Evolutionary conservation across 1,140 invertebrate genomes (phyloP).

Genomic region (Bombus polaris): DNA sequence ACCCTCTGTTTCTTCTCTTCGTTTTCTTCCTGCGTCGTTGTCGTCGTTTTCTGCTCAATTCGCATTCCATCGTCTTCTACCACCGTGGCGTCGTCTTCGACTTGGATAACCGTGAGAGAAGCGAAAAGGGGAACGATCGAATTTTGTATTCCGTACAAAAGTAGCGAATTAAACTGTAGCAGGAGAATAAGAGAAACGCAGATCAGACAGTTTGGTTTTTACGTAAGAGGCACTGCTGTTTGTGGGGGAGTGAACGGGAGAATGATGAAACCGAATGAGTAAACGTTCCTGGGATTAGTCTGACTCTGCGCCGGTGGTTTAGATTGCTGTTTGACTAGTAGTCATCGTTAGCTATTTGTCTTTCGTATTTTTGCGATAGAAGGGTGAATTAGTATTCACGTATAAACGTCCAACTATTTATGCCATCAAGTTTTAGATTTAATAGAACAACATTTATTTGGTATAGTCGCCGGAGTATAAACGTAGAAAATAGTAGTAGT

Average conservation of each 20-base stretch:
- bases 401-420: too few species aligned
- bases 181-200: not conserved
- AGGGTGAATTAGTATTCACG: not conserved
- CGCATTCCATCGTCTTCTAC: not conserved
- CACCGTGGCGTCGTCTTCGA: not conserved
- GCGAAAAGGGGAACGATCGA: not conserved
- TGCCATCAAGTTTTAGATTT: too few species aligned
- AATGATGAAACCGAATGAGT: constrained; percentile 30
- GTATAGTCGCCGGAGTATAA: too few species aligned
- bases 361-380: not conserved
- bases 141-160: not conserved
- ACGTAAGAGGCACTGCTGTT: constrained; percentile 7
- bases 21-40: constrained; percentile 22
- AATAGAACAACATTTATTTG: too few species aligned
- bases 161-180: not conserved
- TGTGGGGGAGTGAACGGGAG: constrained; percentile 1
- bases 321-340: constrained; percentile 13
- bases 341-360: not conserved
- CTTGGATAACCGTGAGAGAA: not conserved
- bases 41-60: not conserved
- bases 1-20: constrained; percentile 28
- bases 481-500: too few species aligned
- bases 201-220: not conserved
- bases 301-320: constrained; percentile 8
- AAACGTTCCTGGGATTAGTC: constrained; percentile 34